Evolutionary conservation across 2,113 vertebrate species (phyloP), one percentile per base, ranked within the genome.

Genomic region (Noturus placidus): DNA sequence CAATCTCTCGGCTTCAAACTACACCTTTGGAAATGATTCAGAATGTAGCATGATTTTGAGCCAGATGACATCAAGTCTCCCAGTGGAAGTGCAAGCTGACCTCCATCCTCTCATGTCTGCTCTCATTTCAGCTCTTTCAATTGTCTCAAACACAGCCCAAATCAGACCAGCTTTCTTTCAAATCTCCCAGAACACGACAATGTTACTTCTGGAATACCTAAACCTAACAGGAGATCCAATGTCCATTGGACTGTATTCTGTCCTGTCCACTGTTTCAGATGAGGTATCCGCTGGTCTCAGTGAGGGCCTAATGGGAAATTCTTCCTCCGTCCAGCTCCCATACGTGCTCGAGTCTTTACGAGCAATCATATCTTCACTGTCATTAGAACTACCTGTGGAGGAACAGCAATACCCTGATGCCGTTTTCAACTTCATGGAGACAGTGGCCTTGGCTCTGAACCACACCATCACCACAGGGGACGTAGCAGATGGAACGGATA

Each of bases 1-100:
- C 83, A 92, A 91, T 70, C 85, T 93, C 50, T 88, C 92, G 2
- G 33, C 9, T 27, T 87, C 82, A 22, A 89, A 88, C 63, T 79
- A 83, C 72, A 86, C 74, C 22, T 85, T 91, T 22, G 82, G 15
- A 27, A 87, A 13, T 5, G 38, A 30, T 22, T 38, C 42, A 20
- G 89, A 92, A 35, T 13, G 13, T 46, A 72, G 80, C 20, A 56
- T 78, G 33, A 38, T 88, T 35, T 35, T 91, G 22, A 87, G 20
- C 5, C 56, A 88, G 35, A 67, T 91, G 61, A 38, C 63, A 0
- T 42, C 72, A 5, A 54, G 20, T 59, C 82, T 93, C 33, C 90
- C 91, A 22, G 69, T n/a, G 33, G 87, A 90, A 25, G 74, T 77
- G 25, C 88, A 86, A 27, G 19, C 17, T 2, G 78, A 91, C 74